Percentiles rank a stretch among this genome's conserved stretches.
Conservation (phyloP, 2,113 vertebrate species). For the Apteryx owenii region DNA sequence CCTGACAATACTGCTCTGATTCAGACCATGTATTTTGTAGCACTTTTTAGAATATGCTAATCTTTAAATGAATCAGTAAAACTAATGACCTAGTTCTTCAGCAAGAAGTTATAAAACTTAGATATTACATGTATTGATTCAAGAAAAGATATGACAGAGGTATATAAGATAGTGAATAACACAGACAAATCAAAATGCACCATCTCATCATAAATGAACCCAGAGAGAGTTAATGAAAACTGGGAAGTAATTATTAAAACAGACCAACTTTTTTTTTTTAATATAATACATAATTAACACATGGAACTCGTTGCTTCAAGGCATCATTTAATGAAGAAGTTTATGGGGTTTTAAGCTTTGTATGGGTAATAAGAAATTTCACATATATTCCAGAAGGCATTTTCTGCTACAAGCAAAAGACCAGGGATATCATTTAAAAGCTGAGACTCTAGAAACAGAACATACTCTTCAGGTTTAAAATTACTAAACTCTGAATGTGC, state of each 20-base stretch:
- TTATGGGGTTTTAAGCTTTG: neutral
- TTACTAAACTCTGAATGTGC: neutral
- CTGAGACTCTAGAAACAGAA: neutral
- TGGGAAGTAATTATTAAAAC: conserved; percentile 46
- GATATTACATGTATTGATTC: neutral
- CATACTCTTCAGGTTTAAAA: neutral
- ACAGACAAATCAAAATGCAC: conserved; percentile 8
- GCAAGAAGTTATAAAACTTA: neutral
- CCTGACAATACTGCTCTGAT: neutral
- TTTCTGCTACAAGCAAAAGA: neutral
- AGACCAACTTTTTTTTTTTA: neutral
- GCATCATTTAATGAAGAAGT: conserved; percentile 57
- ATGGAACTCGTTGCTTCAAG: conserved; percentile 37
- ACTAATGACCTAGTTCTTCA: neutral
- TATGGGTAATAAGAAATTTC: neutral
- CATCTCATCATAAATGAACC: conserved; percentile 2
- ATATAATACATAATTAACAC: conserved; percentile 58
- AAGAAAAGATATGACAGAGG: neutral
- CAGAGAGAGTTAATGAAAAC: conserved; percentile 46
- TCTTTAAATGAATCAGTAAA: neutral
- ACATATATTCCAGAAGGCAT: neutral
- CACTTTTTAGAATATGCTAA: neutral
- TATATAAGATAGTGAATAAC: neutral
- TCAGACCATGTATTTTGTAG: neutral
- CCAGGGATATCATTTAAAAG: neutral